A percentile compares a stretch with the other conserved stretches of the same genome.
These are phyloP conservation scores for Chydorus sphaericus DNA, from an alignment of 2,888 invertebrate genomes.

Conservation along the genomic window DNA sequence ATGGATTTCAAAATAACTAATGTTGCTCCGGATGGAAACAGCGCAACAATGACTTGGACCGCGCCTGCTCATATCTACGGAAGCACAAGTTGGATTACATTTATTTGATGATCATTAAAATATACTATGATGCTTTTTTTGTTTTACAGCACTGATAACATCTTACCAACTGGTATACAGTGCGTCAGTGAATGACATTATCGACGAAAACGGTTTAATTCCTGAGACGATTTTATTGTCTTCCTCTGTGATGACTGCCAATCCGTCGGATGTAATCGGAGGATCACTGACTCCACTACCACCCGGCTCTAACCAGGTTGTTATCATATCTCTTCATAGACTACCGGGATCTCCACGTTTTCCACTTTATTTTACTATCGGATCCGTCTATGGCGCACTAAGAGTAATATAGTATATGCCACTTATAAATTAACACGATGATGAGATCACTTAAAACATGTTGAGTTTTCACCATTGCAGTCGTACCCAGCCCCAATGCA, in stretches of 20 bases:
- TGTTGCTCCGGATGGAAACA: neutral
- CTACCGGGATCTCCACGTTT: neutral
- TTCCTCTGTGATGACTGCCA: neutral
- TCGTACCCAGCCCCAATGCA: too few species aligned
- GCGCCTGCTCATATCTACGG: too few species aligned
- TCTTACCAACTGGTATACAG: slow-evolving; percentile 1
- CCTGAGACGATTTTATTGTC: too few species aligned
- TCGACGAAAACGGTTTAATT: neutral
- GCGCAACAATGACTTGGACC: neutral
- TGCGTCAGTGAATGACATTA: neutral
- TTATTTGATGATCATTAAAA: too few species aligned
- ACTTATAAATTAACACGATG: too few species aligned
- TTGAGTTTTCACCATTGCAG: too few species aligned
- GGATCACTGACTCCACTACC: neutral
- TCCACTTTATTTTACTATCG: neutral
- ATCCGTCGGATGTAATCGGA: neutral
- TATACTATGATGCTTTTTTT: too few species aligned
- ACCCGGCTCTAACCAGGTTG: neutral
- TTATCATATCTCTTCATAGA: neutral
- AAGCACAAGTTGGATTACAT: too few species aligned
- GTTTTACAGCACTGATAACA: neutral
- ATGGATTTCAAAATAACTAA: neutral
- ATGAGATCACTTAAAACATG: too few species aligned
- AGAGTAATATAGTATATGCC: too few species aligned
- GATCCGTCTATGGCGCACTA: too few species aligned